A percentile compares a stretch with the other conserved stretches of the same genome.
Evolutionary conservation across 2,888 invertebrate genomes (phyloP).

Genomic region (Drosophila acutilabella): DNA sequence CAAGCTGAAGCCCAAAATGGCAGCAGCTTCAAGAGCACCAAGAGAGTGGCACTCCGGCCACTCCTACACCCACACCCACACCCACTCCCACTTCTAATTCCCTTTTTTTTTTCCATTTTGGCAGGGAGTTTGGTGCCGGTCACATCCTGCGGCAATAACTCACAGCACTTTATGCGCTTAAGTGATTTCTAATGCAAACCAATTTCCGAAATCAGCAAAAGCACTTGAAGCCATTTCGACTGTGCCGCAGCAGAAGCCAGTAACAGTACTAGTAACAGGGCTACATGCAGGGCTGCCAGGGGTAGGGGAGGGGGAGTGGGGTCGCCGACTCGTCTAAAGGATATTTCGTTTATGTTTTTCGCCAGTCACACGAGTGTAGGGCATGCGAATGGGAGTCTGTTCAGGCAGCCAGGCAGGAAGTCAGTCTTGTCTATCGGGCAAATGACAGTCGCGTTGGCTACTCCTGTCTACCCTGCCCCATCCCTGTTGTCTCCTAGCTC

Average conservation of each 20-base stretch:
- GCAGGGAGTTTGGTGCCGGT: conserved; percentile 32
- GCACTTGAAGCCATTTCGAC: conserved; percentile 75
- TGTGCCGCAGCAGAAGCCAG: conserved; percentile 20
- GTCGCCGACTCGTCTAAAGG: conserved; percentile 56
- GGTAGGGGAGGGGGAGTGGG: background rate
- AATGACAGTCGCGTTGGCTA: conserved; percentile 71
- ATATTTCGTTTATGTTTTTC: conserved; percentile 64
- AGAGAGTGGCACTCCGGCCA: too few species aligned
- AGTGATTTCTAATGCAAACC: conserved; percentile 82
- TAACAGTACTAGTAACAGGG: background rate
- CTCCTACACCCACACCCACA: background rate
- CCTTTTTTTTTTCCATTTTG: background rate
- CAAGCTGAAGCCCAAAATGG: background rate
- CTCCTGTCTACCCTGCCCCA: conserved; percentile 4
- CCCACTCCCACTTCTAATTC: background rate
- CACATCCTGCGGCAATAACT: conserved; percentile 80
- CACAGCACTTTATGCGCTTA: conserved; percentile 80
- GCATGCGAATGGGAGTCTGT: conserved; percentile 12
- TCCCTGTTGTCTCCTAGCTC: background rate
- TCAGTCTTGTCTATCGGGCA: conserved; percentile 72
- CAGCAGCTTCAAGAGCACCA: background rate
- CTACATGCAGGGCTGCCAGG: background rate
- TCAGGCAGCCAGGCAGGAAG: conserved; percentile 37
- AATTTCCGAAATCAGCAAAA: conserved; percentile 82
- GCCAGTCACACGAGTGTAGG: conserved; percentile 5